Evolutionary conservation across 2,113 vertebrate genomes (phyloP), one percentile per base, ranked within the genome.

Genomic region (Aspidoscelis tigris): DNA sequence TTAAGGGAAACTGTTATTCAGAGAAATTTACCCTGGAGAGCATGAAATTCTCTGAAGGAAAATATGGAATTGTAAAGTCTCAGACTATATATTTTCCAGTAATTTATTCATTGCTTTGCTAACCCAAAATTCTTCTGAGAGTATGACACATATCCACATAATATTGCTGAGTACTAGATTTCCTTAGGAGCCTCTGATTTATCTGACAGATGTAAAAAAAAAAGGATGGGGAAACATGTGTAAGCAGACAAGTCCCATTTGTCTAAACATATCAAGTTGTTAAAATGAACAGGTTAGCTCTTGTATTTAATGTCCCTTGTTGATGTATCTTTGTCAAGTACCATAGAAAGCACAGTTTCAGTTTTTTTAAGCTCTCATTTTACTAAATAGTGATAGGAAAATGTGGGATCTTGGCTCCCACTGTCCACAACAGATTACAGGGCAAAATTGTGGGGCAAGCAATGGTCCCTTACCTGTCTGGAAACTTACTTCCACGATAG

Each of bases 21-120:
- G 87, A 86, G 74, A 74, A 89, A 90, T 90, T 89, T 84, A 80
- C 79, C 80, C 75, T 84, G 90, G 82, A 84, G 81, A 44, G 4
- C 43, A 79, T 88, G 74, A 80, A 80, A 76, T 75, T 76, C 89
- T 86, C 82, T 90, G 87, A 87, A 93, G 86, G 88, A 90, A 4
- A 4, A 73, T 80, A 89, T 77, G 53, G 89, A 89, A 79, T 89
- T 91, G 64, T 39, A 87, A 77, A 70, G 86, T 79, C 71, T 84
- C 82, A 78, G 1, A 76, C 74, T 85, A 71, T 78, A 82, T 86
- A 83, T 77, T 89, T 89, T 83, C 50, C 78, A 87, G 77, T 91
- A 87, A 89, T 92, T 91, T 91, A 92, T 92, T 91, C 26, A 88
- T 89, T 92, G 91, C 64, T 88, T 91, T 90, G 89, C 79, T 85